phyloP scores from a whole-genome alignment of 2,113 vertebrate genomes.

The Nothobranchius kuhntae region DNA sequence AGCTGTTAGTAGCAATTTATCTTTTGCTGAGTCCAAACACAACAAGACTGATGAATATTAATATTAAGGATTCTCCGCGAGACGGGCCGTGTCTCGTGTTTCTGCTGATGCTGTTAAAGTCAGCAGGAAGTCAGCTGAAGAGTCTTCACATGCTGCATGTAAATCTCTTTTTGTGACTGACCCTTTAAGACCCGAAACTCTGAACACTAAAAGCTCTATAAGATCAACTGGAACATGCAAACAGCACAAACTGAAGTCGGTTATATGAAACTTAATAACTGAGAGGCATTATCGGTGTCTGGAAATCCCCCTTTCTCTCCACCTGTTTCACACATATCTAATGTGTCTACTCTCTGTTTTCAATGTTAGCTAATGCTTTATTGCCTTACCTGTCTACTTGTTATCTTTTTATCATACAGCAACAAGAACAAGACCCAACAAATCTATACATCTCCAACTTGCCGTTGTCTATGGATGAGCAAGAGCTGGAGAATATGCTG shows the following conservation, averaged over 20 bases:
- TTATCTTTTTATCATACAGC: constrained; percentile 74
- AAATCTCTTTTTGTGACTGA: constrained; percentile 60
- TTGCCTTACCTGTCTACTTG: not conserved
- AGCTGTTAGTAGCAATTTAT: not conserved
- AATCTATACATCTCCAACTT: constrained; percentile 98
- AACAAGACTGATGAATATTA: constrained; percentile 73
- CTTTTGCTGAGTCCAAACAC: constrained; percentile 40
- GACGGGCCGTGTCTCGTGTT: constrained; percentile 70
- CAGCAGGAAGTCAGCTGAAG: constrained; percentile 63
- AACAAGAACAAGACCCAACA: constrained; percentile 98
- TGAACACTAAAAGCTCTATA: constrained; percentile 12
- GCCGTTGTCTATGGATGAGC: constrained; percentile 94
- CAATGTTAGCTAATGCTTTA: not conserved
- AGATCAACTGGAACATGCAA: constrained; percentile 3
- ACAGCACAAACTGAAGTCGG: constrained; percentile 4
- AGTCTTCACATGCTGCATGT: constrained; percentile 54
- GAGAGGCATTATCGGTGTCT: constrained; percentile 10
- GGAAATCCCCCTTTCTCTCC: not conserved
- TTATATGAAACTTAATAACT: constrained; percentile 3
- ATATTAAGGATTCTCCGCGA: constrained; percentile 51
- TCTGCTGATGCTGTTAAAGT: constrained; percentile 72
- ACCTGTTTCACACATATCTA: not conserved
- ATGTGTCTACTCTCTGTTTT: constrained; percentile 8
- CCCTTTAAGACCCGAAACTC: constrained; percentile 42
- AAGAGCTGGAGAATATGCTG: constrained; percentile 96